Percentiles rank a stretch among this genome's conserved stretches.
Evolutionary conservation across 2,113 vertebrate species (phyloP).

Genomic region (Ceratotherium simum): DNA sequence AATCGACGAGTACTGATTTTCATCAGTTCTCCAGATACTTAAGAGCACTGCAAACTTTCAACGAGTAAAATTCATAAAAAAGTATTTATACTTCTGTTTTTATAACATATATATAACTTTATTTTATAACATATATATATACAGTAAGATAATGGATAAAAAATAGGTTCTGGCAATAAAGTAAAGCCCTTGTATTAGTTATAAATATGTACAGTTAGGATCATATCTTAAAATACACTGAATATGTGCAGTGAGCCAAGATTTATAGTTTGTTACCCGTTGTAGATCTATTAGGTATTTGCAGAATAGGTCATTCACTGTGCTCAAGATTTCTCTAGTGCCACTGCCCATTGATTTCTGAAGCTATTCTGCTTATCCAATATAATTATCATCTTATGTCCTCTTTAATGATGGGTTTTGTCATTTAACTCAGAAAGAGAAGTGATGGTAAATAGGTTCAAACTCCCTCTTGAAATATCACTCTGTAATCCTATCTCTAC

Average conservation of each 20-base stretch:
- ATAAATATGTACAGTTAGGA: neutral
- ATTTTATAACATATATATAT: too few relatives aligned
- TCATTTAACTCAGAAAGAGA: neutral
- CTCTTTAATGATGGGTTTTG: conserved; percentile 40
- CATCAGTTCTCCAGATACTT: conserved; percentile 36
- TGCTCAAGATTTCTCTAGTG: neutral
- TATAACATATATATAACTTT: neutral
- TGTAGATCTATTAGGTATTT: neutral
- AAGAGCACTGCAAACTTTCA: conserved; percentile 37
- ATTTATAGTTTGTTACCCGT: neutral
- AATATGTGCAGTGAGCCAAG: neutral
- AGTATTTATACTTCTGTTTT: conserved; percentile 42
- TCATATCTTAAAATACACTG: neutral
- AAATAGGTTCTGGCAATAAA: neutral
- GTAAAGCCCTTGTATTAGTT: neutral
- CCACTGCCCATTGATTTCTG: neutral
- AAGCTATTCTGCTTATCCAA: neutral
- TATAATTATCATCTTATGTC: neutral
- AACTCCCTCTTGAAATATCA: neutral
- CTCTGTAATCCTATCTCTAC: neutral
- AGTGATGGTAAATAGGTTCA: neutral
- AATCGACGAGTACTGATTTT: conserved; percentile 48
- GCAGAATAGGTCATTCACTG: neutral
- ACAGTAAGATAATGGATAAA: neutral
- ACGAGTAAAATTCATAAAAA: neutral